Evolutionary conservation across 2,888 invertebrate species (phyloP).

Genomic region (Acanthosepion lycidas): DNA sequence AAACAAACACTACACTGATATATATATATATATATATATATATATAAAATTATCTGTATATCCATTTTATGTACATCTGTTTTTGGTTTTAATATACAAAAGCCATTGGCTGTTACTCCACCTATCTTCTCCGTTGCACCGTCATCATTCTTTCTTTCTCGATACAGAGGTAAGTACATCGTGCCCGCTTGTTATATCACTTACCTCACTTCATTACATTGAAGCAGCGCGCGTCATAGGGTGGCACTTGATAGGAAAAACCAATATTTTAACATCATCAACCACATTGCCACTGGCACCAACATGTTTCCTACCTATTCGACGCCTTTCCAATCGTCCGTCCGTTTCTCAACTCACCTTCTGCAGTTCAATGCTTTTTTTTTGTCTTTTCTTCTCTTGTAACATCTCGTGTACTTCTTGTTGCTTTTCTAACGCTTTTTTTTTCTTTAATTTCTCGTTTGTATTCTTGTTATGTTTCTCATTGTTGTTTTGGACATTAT

Average conservation of each 20-base stretch:
- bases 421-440: neutral
- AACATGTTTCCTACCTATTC: conserved; percentile 8
- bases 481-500: too few relatives aligned
- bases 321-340: neutral
- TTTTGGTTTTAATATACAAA: conserved; percentile 2
- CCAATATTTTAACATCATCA: conserved; percentile 33
- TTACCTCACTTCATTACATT: conserved; percentile 7
- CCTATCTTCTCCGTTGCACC: neutral
- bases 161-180: neutral
- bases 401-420: neutral
- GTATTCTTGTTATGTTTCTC: too few relatives aligned
- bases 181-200: neutral
- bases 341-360: neutral
- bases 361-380: neutral
- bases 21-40: neutral
- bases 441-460: too few relatives aligned
- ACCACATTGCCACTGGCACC: neutral
- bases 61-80: neutral
- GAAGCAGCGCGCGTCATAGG: conserved; percentile 17
- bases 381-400: neutral
- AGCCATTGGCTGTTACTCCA: neutral
- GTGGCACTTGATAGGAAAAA: conserved; percentile 10
- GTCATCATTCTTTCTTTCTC: neutral
- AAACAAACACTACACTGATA: neutral
- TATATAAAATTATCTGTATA: neutral